A percentile compares a stretch with the other conserved stretches of the same genome.
phyloP scores from a whole-genome alignment of 2,888 invertebrate genomes.

The Ormyrus labotus region DNA sequence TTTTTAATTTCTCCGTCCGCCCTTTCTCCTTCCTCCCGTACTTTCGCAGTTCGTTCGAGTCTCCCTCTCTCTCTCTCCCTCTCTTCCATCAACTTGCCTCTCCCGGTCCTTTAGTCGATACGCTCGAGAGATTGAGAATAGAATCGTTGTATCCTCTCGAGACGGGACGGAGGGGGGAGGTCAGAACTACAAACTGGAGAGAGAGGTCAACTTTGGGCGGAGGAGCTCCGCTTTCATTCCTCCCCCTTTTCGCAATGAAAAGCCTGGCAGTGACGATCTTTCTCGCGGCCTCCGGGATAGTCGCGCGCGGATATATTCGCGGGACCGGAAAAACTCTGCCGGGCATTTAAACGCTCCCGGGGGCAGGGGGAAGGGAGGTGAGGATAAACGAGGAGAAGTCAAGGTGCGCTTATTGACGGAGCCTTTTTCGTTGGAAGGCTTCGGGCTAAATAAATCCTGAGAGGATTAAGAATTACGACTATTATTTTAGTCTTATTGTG shows the following conservation, averaged over 20 bases:
- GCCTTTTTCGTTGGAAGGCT: not conserved
- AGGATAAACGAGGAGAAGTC: slow-evolving; percentile 1
- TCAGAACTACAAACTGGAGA: not conserved
- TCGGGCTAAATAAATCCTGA: not conserved
- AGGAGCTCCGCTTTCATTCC: slow-evolving; percentile 1
- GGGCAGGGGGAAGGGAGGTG: not conserved
- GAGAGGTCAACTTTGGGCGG: slow-evolving; percentile 25
- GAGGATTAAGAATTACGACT: not conserved
- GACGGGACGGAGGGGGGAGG: not conserved
- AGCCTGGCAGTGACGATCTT: slow-evolving; percentile 4
- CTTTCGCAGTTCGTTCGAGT: too few species aligned
- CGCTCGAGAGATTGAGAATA: slow-evolving; percentile 37
- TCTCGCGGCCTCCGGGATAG: not conserved
- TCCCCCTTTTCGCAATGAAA: slow-evolving; percentile 22
- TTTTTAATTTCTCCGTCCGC: slow-evolving; percentile 39
- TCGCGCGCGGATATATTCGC: not conserved
- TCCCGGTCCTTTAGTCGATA: slow-evolving; percentile 35
- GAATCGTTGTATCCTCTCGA: slow-evolving; percentile 34
- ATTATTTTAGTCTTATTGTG: too few species aligned
- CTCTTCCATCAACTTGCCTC: not conserved
- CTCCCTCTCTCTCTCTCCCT: not conserved
- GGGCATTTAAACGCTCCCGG: slow-evolving; percentile 9
- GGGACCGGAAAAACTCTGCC: slow-evolving; percentile 17
- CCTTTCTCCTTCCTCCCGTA: not conserved
- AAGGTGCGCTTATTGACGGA: slow-evolving; percentile 18